Evolutionary conservation across 2,113 vertebrate species (phyloP).

Genomic region (Dolichallabes microphthalmus): DNA sequence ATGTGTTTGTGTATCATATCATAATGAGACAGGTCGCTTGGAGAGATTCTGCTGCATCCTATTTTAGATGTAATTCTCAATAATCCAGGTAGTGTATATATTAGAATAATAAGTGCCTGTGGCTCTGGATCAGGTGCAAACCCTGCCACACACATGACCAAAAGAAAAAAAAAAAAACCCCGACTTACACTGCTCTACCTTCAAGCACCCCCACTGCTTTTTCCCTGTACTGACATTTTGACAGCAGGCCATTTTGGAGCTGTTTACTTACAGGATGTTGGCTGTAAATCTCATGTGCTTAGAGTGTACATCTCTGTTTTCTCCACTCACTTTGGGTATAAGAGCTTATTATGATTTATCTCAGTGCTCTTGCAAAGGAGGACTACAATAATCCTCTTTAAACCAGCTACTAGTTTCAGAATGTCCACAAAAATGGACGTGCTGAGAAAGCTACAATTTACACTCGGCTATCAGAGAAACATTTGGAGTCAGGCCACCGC

Average conservation of each 20-base stretch:
- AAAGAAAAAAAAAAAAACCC: neutral
- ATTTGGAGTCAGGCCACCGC: neutral
- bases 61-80: constrained; percentile 34
- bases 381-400: constrained; percentile 25
- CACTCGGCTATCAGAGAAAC: neutral
- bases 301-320: constrained; percentile 34
- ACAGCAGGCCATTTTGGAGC: constrained; percentile 18
- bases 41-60: constrained; percentile 2
- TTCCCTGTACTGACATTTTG: constrained; percentile 36
- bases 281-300: constrained; percentile 30
- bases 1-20: constrained; percentile 11
- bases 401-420: neutral
- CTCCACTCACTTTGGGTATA: constrained; percentile 31
- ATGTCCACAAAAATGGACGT: neutral
- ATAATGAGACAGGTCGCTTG: neutral
- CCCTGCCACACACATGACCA: neutral
- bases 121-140: constrained; percentile 20
- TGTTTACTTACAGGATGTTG: constrained; percentile 42
- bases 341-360: constrained; percentile 38
- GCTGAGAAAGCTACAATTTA: neutral
- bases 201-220: constrained; percentile 5
- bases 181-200: neutral
- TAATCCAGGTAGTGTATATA: constrained; percentile 38
- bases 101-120: constrained; percentile 42
- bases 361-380: constrained; percentile 10